Evolutionary conservation across 2,113 vertebrate genomes (phyloP).

Genomic region (Grammatotria lemairii): DNA sequence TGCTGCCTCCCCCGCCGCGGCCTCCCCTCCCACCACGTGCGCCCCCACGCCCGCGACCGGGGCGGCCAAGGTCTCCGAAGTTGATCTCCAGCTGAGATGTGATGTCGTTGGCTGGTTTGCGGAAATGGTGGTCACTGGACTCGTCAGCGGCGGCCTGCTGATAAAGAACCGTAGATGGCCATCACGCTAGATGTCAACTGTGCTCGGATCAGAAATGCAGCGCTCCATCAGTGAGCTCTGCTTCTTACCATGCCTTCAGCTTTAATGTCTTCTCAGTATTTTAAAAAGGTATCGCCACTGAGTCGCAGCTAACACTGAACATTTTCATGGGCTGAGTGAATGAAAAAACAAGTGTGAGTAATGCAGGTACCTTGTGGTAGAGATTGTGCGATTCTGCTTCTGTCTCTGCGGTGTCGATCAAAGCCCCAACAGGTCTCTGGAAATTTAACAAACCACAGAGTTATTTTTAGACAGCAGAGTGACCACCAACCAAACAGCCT

Average conservation of each 20-base stretch:
- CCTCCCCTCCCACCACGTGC: constrained; percentile 87
- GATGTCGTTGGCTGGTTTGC: constrained; percentile 98
- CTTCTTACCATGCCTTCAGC: neutral
- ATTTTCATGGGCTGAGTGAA: neutral
- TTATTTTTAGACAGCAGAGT: neutral
- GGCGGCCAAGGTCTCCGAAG: constrained; percentile 95
- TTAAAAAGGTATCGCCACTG: neutral
- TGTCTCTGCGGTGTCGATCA: constrained; percentile 57
- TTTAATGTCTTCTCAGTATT: neutral
- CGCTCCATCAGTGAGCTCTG: neutral
- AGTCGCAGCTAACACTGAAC: neutral
- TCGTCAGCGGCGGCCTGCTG: constrained; percentile 78
- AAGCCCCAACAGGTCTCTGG: constrained; percentile 65
- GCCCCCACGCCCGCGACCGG: constrained; percentile 89
- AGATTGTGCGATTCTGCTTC: constrained; percentile 42
- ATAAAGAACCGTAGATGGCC: neutral
- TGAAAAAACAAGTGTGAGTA: neutral
- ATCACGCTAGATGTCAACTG: neutral
- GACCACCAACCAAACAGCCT: neutral
- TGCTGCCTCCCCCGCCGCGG: constrained; percentile 70
- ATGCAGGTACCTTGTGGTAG: constrained; percentile 48
- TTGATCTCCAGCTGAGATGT: constrained; percentile 99
- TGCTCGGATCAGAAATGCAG: neutral
- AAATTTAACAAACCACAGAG: neutral
- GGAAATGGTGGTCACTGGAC: constrained; percentile 92